Conservation (phyloP, 1,140 invertebrate genomes). For the Antheraea mylitta region DNA sequence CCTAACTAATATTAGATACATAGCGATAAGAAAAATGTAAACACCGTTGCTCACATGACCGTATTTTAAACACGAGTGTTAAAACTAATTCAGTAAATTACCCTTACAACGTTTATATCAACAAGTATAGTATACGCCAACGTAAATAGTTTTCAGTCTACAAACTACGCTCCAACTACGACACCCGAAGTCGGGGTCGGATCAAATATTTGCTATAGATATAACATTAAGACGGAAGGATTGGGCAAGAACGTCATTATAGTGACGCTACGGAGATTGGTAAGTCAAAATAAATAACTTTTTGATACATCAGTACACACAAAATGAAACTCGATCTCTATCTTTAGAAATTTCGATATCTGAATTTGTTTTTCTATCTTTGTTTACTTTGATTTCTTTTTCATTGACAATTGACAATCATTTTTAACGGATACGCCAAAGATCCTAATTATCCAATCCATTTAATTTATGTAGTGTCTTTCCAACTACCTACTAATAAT, state of each 20-base stretch:
- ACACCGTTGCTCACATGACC: neutral
- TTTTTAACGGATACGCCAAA: too few relatives aligned
- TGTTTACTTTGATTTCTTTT: neutral
- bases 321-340: neutral
- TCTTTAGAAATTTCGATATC: neutral
- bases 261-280: conserved; percentile 1
- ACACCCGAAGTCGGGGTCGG: neutral
- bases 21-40: neutral
- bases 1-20: neutral
- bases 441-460: too few relatives aligned
- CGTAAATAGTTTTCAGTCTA: neutral
- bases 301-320: neutral
- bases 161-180: neutral
- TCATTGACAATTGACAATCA: neutral
- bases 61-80: neutral
- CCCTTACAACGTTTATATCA: neutral
- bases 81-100: neutral
- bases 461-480: too few relatives aligned
- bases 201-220: conserved; percentile 2
- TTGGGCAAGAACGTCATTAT: neutral
- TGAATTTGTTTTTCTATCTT: neutral
- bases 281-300: neutral
- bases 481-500: too few relatives aligned
- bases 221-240: neutral
- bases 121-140: neutral